Conservation (phyloP, 2,797 vertebrate species). For the Tinamus major region DNA sequence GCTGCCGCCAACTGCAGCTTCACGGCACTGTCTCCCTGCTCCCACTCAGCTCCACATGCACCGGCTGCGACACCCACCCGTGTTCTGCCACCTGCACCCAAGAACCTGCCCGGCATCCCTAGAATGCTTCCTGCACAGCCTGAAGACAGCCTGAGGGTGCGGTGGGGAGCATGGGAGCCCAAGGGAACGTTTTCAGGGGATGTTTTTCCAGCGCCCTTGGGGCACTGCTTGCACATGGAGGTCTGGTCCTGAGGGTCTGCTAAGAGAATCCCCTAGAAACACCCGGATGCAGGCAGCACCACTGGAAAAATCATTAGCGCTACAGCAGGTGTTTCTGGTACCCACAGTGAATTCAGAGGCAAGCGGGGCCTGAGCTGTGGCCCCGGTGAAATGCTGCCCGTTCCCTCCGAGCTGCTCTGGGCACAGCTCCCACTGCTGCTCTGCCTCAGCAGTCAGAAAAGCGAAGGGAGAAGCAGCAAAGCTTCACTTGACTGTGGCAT, state of each 20-base stretch:
- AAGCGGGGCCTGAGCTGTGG: not conserved
- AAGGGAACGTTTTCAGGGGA: no score
- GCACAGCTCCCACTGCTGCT: not conserved
- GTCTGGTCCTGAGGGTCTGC: no score
- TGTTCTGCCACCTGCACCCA: no score
- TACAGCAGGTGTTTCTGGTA: not conserved
- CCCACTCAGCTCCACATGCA: not conserved
- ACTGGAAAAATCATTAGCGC: not conserved
- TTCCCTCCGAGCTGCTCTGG: no score
- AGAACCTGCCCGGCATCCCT: not conserved
- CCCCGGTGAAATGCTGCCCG: not conserved
- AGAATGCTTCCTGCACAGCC: no score
- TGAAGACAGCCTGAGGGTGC: no score
- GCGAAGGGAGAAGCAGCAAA: not conserved
- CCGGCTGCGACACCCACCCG: not conserved
- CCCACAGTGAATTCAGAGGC: not conserved
- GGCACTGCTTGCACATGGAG: no score
- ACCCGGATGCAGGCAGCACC: not conserved
- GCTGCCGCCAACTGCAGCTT: not conserved
- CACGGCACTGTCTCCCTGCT: not conserved
- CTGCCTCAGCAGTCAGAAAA: no score
- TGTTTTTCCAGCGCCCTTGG: no score
- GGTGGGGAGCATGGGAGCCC: no score
- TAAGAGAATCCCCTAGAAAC: not conserved
- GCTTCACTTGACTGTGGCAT: accelerated